phyloP scores from a whole-genome alignment of 2,113 vertebrate species.

The Pithys albifrons region DNA sequence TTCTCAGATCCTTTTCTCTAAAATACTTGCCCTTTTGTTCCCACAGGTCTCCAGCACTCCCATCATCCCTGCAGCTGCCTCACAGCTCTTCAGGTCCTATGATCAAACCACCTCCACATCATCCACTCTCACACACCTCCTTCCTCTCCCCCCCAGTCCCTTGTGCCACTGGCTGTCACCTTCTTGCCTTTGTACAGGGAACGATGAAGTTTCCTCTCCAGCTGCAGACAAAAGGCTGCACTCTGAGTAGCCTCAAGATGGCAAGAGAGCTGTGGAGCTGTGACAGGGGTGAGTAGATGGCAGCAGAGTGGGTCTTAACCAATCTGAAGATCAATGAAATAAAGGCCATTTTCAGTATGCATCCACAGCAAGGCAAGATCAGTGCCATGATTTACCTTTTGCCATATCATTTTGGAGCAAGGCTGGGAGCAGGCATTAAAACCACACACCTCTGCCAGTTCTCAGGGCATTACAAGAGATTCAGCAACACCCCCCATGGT shows the following conservation, averaged over 20 bases:
- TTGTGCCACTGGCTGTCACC: background rate
- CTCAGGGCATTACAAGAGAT: background rate
- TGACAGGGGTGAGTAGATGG: background rate
- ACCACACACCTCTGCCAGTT: fast-evolving
- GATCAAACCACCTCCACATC: background rate
- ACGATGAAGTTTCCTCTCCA: background rate
- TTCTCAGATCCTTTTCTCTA: background rate
- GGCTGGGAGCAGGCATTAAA: background rate
- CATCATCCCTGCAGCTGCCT: background rate
- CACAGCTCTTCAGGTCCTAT: background rate
- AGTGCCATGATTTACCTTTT: fast-evolving
- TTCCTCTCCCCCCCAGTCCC: fast-evolving
- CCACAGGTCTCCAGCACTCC: background rate
- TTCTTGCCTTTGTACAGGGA: background rate
- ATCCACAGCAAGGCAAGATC: background rate
- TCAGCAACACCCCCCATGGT: fast-evolving
- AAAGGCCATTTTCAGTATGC: background rate
- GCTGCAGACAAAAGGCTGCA: background rate
- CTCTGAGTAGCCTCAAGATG: fast-evolving
- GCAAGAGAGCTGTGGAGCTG: background rate
- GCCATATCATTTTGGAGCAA: background rate
- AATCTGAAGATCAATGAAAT: fast-evolving
- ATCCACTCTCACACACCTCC: background rate
- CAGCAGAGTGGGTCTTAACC: background rate
- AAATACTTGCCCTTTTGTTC: background rate